Percentiles rank a stretch among this genome's conserved stretches.
These are phyloP conservation scores for Microtus montanus DNA, from an alignment of 2,113 vertebrate species.

Conservation along the genomic window DNA sequence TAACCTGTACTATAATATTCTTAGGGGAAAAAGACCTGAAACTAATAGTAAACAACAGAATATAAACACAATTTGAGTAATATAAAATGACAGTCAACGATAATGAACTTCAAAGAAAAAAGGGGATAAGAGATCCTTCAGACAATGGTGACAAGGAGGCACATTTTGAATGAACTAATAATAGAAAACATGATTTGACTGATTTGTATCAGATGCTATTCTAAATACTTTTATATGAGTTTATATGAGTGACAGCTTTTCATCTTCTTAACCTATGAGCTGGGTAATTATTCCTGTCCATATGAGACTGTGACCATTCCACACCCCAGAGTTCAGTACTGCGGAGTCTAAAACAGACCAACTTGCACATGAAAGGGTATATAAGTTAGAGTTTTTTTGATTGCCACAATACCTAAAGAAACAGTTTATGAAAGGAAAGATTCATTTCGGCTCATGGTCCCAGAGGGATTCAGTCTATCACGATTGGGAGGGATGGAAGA, in stretches of 20 bases:
- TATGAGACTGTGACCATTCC: neutral
- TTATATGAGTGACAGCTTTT: neutral
- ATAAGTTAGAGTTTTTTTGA: neutral
- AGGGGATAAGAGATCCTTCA: neutral
- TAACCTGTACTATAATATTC: neutral
- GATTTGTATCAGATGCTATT: neutral
- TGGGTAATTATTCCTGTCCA: neutral
- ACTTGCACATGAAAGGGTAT: neutral
- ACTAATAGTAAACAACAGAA: slow-evolving; percentile 8
- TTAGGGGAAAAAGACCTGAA: neutral
- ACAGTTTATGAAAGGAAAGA: neutral
- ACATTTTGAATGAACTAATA: neutral
- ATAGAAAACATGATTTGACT: neutral
- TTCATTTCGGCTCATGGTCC: neutral
- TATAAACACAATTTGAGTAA: neutral
- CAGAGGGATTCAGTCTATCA: neutral
- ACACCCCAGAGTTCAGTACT: neutral
- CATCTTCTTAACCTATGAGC: neutral
- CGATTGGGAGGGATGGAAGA: neutral
- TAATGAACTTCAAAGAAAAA: slow-evolving; percentile 27
- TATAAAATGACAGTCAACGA: neutral
- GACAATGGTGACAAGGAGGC: neutral
- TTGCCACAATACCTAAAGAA: neutral
- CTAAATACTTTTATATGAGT: neutral
- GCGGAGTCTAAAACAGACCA: neutral